Evolutionary conservation across 2,797 vertebrate genomes (phyloP).

Genomic region (Sebastes paucispinis): DNA sequence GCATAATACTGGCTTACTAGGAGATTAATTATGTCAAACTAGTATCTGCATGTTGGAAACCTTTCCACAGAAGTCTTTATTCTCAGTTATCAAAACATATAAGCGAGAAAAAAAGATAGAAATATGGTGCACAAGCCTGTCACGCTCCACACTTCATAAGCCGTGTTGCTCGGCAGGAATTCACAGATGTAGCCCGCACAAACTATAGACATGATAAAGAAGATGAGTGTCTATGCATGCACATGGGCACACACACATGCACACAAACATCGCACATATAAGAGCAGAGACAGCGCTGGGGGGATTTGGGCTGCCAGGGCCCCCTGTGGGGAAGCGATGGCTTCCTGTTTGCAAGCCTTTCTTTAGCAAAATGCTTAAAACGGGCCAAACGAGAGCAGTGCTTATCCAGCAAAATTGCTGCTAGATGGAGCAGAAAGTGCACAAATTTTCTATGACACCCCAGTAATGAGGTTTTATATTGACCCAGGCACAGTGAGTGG

Average conservation of each 20-base stretch:
- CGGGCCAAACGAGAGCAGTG: constrained; percentile 85
- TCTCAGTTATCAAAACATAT: constrained; percentile 36
- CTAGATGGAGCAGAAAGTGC: constrained; percentile 90
- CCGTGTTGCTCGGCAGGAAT: constrained; percentile 23
- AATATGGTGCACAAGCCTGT: constrained; percentile 19
- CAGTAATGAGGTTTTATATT: constrained; percentile 90
- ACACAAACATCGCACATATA: constrained; percentile 44
- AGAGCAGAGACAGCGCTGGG: constrained; percentile 62
- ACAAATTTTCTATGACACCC: constrained; percentile 89
- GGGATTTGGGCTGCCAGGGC: constrained; percentile 50
- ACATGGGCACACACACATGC: constrained; percentile 4
- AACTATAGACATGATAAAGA: constrained; percentile 37
- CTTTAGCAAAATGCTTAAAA: constrained; percentile 78
- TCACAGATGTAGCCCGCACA: constrained; percentile 20
- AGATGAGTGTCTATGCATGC: constrained; percentile 23
- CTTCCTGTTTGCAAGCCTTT: constrained; percentile 75
- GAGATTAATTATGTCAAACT: constrained; percentile 48
- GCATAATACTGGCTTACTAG: constrained; percentile 21
- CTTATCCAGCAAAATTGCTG: constrained; percentile 90
- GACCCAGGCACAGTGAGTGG: constrained; percentile 81
- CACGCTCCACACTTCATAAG: constrained; percentile 18
- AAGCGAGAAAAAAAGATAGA: constrained; percentile 14
- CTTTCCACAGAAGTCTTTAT: constrained; percentile 10
- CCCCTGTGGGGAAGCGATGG: constrained; percentile 53
- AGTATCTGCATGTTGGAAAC: constrained; percentile 19